Evolutionary conservation across 1,140 invertebrate species (phyloP).

Genomic region (Ganaspis sp.): DNA sequence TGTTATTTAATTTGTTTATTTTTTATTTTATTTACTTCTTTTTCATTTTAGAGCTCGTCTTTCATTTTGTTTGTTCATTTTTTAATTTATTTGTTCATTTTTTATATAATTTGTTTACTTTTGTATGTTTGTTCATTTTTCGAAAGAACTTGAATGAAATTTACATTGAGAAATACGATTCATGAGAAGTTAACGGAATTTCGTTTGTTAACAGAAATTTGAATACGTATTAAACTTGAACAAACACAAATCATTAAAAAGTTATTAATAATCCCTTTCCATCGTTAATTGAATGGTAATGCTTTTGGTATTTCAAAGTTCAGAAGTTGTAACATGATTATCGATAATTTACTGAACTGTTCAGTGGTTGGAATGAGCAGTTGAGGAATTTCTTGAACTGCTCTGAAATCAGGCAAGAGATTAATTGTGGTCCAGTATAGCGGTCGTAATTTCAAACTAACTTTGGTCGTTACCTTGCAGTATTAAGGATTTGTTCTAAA

Average conservation of each 20-base stretch:
- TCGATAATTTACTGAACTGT: slow-evolving; percentile 15
- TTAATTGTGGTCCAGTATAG: slow-evolving; percentile 18
- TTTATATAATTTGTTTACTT: too few species aligned
- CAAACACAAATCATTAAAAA: background rate
- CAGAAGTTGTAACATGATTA: background rate
- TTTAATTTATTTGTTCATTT: too few species aligned
- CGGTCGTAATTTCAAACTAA: slow-evolving; percentile 13
- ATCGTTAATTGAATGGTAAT: background rate
- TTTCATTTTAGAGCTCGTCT: too few species aligned
- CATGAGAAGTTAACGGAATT: too few species aligned
- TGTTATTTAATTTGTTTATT: too few species aligned
- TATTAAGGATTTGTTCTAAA: slow-evolving; percentile 1
- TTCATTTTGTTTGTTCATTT: too few species aligned
- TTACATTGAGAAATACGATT: too few species aligned
- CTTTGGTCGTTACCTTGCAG: slow-evolving; percentile 21
- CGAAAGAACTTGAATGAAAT: too few species aligned
- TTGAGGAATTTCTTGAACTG: slow-evolving; percentile 8
- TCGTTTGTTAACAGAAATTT: too few species aligned
- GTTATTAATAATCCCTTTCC: background rate
- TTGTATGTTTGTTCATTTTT: too few species aligned
- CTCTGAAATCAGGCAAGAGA: slow-evolving; percentile 22
- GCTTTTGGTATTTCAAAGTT: background rate
- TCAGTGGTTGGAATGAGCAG: background rate
- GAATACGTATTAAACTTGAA: background rate
- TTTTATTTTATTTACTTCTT: too few species aligned